Evolutionary conservation across 2,888 invertebrate genomes (phyloP).

Genomic region (Nycteola revayana): DNA sequence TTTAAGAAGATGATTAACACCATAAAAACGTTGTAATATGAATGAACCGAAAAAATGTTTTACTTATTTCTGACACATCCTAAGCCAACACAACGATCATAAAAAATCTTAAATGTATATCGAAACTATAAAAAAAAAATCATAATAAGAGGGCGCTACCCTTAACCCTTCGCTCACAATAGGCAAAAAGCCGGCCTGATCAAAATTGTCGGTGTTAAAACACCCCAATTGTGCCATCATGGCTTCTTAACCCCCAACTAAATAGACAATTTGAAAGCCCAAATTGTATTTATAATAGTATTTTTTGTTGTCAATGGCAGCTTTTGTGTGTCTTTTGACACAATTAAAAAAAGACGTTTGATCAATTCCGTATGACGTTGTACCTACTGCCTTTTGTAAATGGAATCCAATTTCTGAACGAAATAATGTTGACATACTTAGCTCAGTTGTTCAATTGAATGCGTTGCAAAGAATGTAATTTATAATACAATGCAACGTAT

Average conservation of each 20-base stretch:
- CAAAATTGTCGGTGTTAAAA: slow-evolving; percentile 74
- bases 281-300: slow-evolving; percentile 69
- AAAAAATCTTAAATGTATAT: too few relatives aligned
- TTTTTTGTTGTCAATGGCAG: slow-evolving; percentile 54
- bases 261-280: slow-evolving; percentile 69
- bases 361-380: slow-evolving; percentile 28
- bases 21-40: too few relatives aligned
- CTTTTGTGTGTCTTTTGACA: slow-evolving; percentile 41
- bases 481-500: slow-evolving; percentile 1
- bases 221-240: slow-evolving; percentile 68
- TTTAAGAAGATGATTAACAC: too few relatives aligned
- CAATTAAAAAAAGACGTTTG: slow-evolving; percentile 38
- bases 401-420: slow-evolving; percentile 28
- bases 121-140: too few relatives aligned
- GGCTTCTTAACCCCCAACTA: slow-evolving; percentile 76
- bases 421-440: slow-evolving; percentile 20
- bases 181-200: slow-evolving; percentile 55
- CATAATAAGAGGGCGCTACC: slow-evolving; percentile 48
- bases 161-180: slow-evolving; percentile 67
- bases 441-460: slow-evolving; percentile 14
- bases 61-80: too few relatives aligned
- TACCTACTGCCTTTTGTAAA: slow-evolving; percentile 17
- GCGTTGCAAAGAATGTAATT: slow-evolving; percentile 6
- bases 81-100: too few relatives aligned
- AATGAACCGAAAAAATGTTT: too few relatives aligned